Evolutionary conservation across 2,113 vertebrate species (phyloP).

Genomic region (Pavo muticus): DNA sequence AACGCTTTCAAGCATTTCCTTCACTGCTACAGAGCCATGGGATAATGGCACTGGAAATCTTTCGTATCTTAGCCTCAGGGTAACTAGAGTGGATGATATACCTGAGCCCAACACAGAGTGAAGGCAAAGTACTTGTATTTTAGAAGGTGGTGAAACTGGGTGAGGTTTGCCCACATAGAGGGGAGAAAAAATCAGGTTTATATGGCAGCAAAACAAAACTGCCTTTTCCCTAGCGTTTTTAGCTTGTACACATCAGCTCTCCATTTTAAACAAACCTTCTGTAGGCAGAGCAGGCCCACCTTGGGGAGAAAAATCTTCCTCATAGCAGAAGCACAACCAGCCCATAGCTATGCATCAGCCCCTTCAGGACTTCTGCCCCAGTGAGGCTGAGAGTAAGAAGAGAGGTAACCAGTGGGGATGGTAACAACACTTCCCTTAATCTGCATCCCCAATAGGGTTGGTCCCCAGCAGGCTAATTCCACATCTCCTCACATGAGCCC

Average conservation of each 20-base stretch:
- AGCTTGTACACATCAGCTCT: constrained; percentile 12
- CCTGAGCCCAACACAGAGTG: not conserved
- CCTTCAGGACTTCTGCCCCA: constrained; percentile 28
- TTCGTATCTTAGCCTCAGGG: constrained; percentile 53
- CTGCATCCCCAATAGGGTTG: not conserved
- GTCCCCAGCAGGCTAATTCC: not conserved
- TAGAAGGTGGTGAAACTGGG: not conserved
- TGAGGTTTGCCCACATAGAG: not conserved
- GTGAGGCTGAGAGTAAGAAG: not conserved
- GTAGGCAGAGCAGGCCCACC: constrained; percentile 35
- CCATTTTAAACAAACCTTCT: constrained; percentile 19
- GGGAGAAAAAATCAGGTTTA: not conserved
- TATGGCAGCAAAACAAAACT: not conserved
- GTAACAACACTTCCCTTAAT: not conserved
- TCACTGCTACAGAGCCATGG: constrained; percentile 17
- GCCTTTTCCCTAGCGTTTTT: not conserved
- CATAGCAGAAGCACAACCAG: constrained; percentile 67
- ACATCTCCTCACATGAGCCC: not conserved
- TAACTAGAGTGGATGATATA: not conserved
- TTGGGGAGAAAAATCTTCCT: constrained; percentile 34
- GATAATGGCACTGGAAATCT: constrained; percentile 28
- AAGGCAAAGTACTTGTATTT: not conserved
- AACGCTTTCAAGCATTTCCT: not conserved
- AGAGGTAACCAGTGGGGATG: not conserved
- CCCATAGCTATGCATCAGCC: constrained; percentile 54